Evolutionary conservation across 2,797 vertebrate genomes (phyloP).

Genomic region (Eidolon dupreanum): DNA sequence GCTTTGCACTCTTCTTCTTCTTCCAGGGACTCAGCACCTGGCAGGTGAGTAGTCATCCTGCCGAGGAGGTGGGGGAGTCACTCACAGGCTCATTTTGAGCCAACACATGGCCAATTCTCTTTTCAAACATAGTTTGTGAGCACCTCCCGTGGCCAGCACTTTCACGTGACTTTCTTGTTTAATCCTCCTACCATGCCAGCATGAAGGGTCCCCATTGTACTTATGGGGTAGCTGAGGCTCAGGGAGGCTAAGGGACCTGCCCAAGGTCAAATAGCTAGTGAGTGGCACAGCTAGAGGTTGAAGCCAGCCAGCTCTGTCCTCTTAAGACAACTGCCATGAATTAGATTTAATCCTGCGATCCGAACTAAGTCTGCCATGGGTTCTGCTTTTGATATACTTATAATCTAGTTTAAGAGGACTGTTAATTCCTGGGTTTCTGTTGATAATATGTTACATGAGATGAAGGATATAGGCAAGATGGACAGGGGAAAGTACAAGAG

Average conservation of each 20-base stretch:
- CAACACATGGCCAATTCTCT: background rate
- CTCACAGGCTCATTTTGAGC: accelerated
- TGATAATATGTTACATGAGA: background rate
- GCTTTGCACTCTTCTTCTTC: conserved; percentile 97
- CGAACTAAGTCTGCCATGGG: background rate
- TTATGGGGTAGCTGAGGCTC: background rate
- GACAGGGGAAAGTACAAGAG: background rate
- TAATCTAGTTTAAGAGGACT: background rate
- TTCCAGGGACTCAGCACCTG: conserved; percentile 99
- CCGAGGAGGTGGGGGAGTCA: accelerated
- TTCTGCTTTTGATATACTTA: background rate
- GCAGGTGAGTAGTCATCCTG: conserved; percentile 89
- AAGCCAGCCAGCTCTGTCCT: background rate
- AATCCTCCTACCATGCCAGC: background rate
- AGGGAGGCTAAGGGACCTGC: background rate
- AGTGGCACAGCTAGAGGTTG: background rate
- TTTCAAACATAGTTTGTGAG: background rate
- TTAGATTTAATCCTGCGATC: background rate
- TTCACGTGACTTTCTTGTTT: background rate
- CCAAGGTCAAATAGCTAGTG: background rate
- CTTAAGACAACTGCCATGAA: background rate
- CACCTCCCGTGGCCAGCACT: accelerated
- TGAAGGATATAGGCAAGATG: background rate
- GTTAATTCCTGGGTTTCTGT: background rate
- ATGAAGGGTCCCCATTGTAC: background rate